These are phyloP conservation scores for Nanger granti DNA, from an alignment of 2,113 vertebrate genomes.

Conservation along the genomic window DNA sequence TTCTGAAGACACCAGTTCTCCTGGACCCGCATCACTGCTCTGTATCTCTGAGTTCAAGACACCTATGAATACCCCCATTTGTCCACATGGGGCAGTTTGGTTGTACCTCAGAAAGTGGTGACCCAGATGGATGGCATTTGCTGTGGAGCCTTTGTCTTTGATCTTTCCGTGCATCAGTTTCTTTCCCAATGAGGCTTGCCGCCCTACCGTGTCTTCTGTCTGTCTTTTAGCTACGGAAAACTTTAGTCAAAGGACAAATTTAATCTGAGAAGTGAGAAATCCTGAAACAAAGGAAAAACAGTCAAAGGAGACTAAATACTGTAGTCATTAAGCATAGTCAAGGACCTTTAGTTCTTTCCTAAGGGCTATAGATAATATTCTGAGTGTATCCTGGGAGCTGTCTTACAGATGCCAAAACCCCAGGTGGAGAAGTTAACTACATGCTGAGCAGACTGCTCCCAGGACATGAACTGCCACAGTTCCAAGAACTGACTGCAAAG, in stretches of 20 bases:
- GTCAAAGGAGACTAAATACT: neutral
- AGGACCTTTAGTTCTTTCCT: neutral
- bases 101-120: neutral
- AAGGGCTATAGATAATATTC: neutral
- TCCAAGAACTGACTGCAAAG: neutral
- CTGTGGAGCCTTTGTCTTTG: neutral
- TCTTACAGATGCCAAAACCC: neutral
- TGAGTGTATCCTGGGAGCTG: neutral
- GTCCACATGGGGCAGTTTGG: neutral
- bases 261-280: neutral
- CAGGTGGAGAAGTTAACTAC: neutral
- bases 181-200: neutral
- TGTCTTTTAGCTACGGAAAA: neutral
- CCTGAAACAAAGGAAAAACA: neutral
- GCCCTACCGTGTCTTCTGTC: neutral
- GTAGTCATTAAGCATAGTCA: neutral
- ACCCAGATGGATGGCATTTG: neutral
- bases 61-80: neutral
- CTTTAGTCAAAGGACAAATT: neutral
- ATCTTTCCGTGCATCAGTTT: neutral
- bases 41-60: neutral
- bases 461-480: neutral
- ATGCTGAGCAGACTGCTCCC: neutral
- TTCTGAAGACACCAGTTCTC: neutral
- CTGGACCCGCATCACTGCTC: neutral